phyloP scores from a whole-genome alignment of 2,797 vertebrate genomes.

The Florisuga fusca region DNA sequence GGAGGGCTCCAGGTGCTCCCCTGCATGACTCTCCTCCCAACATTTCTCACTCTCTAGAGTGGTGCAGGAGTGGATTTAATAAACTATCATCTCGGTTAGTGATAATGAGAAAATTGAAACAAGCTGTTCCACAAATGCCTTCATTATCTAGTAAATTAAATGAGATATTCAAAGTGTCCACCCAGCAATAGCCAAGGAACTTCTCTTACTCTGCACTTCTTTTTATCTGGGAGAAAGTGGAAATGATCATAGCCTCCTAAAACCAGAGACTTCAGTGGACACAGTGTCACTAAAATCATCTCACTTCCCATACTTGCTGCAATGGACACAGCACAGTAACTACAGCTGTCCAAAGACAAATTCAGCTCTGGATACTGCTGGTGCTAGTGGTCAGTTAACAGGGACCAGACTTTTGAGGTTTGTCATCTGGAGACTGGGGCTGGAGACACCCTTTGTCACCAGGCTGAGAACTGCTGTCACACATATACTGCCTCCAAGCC shows the following conservation, averaged over 20 bases:
- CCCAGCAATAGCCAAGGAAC: conserved; percentile 28
- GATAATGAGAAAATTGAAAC: conserved; percentile 70
- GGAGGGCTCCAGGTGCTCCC: neutral
- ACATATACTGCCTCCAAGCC: neutral
- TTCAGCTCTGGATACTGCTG: neutral
- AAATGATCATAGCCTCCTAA: conserved; percentile 1
- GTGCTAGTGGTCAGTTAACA: neutral
- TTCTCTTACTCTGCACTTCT: conserved; percentile 12
- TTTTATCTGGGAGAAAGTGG: conserved; percentile 34
- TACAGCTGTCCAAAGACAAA: neutral
- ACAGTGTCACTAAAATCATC: neutral
- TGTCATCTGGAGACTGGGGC: neutral
- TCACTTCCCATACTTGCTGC: neutral
- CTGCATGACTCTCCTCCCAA: conserved; percentile 8
- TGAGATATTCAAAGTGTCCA: conserved; percentile 39
- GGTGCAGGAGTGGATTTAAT: conserved; percentile 46
- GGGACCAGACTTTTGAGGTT: neutral
- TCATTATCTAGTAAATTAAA: conserved; percentile 65
- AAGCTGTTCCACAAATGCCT: conserved; percentile 55
- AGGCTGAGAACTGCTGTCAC: neutral
- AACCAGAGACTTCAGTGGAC: neutral
- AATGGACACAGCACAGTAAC: neutral
- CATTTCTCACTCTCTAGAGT: conserved; percentile 42
- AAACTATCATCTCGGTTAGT: conserved; percentile 28
- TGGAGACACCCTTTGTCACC: accelerated